These are phyloP conservation scores for Tortrix viridana DNA, from an alignment of 2,888 invertebrate species.

Conservation along the genomic window DNA sequence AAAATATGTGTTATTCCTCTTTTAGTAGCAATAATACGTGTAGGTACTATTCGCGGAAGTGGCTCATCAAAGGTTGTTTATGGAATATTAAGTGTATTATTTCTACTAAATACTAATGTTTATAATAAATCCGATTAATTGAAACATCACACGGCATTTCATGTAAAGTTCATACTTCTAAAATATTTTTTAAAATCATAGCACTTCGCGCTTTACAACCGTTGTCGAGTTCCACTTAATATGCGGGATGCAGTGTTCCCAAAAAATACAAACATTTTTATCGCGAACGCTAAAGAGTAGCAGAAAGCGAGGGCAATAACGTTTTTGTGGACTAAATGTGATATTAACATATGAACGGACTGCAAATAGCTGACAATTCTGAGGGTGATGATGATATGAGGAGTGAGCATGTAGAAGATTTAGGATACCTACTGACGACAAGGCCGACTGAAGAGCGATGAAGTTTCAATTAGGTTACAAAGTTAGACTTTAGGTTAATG, in stretches of 20 bases:
- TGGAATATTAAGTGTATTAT: no score
- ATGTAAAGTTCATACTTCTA: no score
- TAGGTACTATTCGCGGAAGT: no score
- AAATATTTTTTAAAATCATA: conserved; percentile 3
- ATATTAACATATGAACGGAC: not conserved
- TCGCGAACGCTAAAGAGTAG: not conserved
- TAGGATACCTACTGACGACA: not conserved
- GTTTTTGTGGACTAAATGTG: not conserved
- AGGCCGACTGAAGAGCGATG: no score
- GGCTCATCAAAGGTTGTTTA: no score
- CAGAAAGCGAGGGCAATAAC: not conserved
- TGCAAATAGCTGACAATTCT: not conserved
- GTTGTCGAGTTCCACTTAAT: not conserved
- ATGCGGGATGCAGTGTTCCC: conserved; percentile 8
- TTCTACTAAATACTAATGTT: no score
- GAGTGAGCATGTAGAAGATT: not conserved
- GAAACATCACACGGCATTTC: no score
- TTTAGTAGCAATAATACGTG: no score
- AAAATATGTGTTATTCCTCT: no score
- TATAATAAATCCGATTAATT: no score
- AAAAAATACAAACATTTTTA: conserved; percentile 1
- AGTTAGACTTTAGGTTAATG: no score
- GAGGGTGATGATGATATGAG: not conserved
- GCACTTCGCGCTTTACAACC: not conserved
- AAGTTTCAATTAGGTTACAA: no score